Evolutionary conservation across 2,113 vertebrate genomes (phyloP).

Genomic region (Aleadryas rufinucha): DNA sequence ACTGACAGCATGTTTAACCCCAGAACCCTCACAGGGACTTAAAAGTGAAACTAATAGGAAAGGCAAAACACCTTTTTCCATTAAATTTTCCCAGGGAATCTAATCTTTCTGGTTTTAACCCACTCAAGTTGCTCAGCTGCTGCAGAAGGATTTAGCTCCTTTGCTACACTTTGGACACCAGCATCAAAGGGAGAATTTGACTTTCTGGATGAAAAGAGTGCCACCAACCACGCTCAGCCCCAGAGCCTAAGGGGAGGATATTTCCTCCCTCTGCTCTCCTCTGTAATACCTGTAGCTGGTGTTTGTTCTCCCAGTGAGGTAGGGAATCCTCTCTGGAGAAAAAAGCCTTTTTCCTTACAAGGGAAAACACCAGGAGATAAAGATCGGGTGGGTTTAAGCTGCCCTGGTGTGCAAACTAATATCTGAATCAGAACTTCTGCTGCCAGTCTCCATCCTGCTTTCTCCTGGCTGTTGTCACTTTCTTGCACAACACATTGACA

Average conservation of each 20-base stretch:
- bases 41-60: not conserved
- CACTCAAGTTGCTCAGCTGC: not conserved
- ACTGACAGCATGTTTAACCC: not conserved
- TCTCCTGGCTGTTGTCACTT: not conserved
- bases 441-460: not conserved
- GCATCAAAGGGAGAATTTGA: not conserved
- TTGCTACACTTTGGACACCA: not conserved
- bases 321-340: not conserved
- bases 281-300: not conserved
- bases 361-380: not conserved
- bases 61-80: not conserved
- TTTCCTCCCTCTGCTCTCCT: not conserved
- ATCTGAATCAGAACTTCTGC: not conserved
- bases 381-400: not conserved
- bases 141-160: not conserved
- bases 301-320: not conserved
- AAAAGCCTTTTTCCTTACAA: not conserved
- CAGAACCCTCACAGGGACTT: not conserved
- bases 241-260: not conserved
- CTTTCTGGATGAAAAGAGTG: not conserved
- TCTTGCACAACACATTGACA: not conserved
- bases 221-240: not conserved
- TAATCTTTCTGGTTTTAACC: not conserved
- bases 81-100: not conserved
- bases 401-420: not conserved